Evolutionary conservation across 2,113 vertebrate species (phyloP), one percentile per base, ranked within the genome.

Genomic region (Guaruba guarouba): DNA sequence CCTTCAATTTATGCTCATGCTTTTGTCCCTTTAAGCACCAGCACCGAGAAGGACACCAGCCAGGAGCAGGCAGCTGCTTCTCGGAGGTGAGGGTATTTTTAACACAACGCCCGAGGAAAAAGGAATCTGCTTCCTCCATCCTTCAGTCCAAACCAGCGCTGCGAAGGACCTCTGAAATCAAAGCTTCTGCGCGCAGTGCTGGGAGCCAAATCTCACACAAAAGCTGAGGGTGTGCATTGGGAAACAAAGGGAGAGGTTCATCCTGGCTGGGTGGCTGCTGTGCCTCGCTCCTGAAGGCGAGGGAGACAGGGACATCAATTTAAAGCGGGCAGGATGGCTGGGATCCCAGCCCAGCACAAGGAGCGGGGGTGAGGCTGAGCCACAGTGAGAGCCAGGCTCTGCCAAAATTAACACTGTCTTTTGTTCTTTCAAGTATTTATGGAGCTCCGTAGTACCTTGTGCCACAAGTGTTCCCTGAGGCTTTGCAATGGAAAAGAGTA

Each of bases 401-500:
- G 66, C 92, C 94, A 63, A 70, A 93, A 71, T 4, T 1, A 49
- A 44, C 10, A 4, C 15, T 24, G 90, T 4, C 9, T 94, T 96
- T 93, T 91, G 77, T 85, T 68, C 77, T 68, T 25, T 33, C 29
- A 23, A 62, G 81, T 92, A 71, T 82, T 91, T 75, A 52, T 39
- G 35, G 94, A 39, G 74, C 2, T 2, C 66, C 37, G 63, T 12
- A 37, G 86, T 15, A 66, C 80, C 80, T 43, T 29, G 64, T 61
- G 83, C 62, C 35, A 3, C 49, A 46, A 73, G 22, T 2, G 10
- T 55, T 85, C 84, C 97, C 95, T 7, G 61, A 52, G 97, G 96
- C 71, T 96, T 91, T 93, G 86, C 82, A 93, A 55, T 44, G 62
- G 64, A 95, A 95, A 96, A 70, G 86, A 88, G 69, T 51, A 39